A percentile compares a stretch with the other conserved stretches of the same genome.
phyloP scores from a whole-genome alignment of 2,113 vertebrate genomes.

The Catharus bicknelli region DNA sequence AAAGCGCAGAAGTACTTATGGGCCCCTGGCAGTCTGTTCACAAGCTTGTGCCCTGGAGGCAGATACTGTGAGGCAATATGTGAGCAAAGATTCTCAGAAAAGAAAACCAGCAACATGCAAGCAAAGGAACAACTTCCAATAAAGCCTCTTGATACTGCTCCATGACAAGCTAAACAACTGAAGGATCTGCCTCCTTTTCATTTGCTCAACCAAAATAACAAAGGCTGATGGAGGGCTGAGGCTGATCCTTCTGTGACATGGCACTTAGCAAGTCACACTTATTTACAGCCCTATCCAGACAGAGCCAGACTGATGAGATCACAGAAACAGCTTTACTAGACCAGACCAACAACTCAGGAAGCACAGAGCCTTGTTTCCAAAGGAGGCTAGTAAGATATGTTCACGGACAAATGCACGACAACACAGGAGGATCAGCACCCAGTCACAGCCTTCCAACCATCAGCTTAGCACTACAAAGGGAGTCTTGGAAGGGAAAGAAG shows the following conservation, averaged over 20 bases:
- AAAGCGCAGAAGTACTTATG: background rate
- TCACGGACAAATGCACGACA: background rate
- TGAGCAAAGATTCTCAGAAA: background rate
- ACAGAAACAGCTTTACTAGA: background rate
- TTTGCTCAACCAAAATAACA: background rate
- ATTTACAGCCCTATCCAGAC: background rate
- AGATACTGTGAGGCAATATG: background rate
- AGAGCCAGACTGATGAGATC: background rate
- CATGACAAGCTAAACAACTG: background rate
- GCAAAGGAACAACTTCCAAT: background rate
- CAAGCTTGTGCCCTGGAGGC: background rate
- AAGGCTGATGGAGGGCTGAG: background rate
- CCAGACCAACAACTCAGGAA: background rate
- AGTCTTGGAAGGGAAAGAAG: background rate
- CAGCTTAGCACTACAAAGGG: background rate
- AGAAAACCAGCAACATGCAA: background rate
- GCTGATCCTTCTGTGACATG: background rate
- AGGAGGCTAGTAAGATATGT: background rate
- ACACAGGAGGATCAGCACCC: background rate
- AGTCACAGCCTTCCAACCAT: background rate
- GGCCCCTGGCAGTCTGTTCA: background rate
- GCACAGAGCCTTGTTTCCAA: background rate
- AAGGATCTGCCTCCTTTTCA: background rate
- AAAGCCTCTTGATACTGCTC: background rate
- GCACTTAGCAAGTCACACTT: background rate